Conservation (phyloP, 1,140 invertebrate species). For the Microvelia longipes region DNA sequence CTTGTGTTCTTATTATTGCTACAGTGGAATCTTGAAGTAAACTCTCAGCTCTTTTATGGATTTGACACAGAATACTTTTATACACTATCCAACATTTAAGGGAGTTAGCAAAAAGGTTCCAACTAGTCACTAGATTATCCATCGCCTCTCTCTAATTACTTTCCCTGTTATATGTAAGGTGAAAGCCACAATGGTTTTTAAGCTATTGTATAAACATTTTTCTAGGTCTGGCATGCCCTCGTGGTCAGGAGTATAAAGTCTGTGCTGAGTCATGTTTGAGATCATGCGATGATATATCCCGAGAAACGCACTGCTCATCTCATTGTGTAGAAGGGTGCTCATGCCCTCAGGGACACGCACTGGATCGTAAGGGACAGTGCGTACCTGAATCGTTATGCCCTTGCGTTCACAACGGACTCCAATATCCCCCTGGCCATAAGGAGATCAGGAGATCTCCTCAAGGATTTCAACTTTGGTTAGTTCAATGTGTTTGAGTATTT, state of each 20-base stretch:
- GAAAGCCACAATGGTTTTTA: too few relatives aligned
- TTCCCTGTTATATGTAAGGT: too few relatives aligned
- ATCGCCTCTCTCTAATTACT: too few relatives aligned
- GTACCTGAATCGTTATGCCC: constrained; percentile 58
- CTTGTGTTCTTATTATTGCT: too few relatives aligned
- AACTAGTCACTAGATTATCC: too few relatives aligned
- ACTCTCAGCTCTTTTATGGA: too few relatives aligned
- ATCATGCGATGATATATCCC: constrained; percentile 46
- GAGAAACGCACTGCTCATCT: constrained; percentile 32
- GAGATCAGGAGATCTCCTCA: constrained; percentile 49
- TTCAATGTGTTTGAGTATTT: too few relatives aligned
- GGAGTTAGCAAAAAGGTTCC: too few relatives aligned
- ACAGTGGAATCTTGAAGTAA: too few relatives aligned
- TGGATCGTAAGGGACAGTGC: constrained; percentile 54
- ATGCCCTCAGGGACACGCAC: constrained; percentile 57
- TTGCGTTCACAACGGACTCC: constrained; percentile 52
- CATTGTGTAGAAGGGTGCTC: constrained; percentile 76
- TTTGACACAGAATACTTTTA: too few relatives aligned
- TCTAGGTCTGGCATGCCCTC: constrained; percentile 50
- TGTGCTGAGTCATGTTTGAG: constrained; percentile 59
- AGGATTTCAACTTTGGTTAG: constrained; percentile 50
- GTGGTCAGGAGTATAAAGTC: constrained; percentile 60
- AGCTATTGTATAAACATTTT: neutral
- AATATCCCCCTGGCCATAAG: constrained; percentile 56
- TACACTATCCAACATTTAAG: too few relatives aligned